Evolutionary conservation across 2,797 vertebrate genomes (phyloP).

Genomic region (Leucoraja ocellata): DNA sequence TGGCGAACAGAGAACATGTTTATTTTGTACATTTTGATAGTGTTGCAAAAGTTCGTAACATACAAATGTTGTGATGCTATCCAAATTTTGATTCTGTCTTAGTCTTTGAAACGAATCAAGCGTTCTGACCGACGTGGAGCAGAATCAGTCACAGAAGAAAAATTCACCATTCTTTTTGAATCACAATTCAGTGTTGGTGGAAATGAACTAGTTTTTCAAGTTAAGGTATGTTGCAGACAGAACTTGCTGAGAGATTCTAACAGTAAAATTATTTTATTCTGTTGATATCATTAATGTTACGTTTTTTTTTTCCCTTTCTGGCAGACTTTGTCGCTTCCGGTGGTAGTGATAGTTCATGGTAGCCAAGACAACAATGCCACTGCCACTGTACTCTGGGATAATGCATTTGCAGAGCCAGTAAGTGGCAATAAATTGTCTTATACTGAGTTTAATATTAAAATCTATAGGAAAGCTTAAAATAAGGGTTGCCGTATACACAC

Average conservation of each 20-base stretch:
- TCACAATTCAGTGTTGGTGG: conserved; percentile 92
- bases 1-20: not conserved
- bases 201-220: conserved; percentile 89
- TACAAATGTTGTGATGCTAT: not conserved
- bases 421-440: conserved; percentile 47
- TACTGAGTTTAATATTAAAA: not conserved
- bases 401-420: conserved; percentile 87
- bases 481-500: not conserved
- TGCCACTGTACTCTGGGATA: conserved; percentile 91
- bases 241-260: not conserved
- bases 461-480: not conserved
- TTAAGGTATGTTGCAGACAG: conserved; percentile 67
- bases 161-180: conserved; percentile 90
- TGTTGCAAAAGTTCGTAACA: not conserved
- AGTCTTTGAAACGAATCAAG: conserved; percentile 93
- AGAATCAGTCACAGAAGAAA: conserved; percentile 89
- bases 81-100: not conserved
- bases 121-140: conserved; percentile 85
- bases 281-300: not conserved
- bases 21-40: not conserved
- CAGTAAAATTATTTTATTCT: not conserved
- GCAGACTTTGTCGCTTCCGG: conserved; percentile 84
- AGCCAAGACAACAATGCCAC: conserved; percentile 96
- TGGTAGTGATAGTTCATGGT: conserved; percentile 90
- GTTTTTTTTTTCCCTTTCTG: not conserved